Evolutionary conservation across 2,797 vertebrate species (phyloP), one percentile per base, ranked within the genome.

Genomic region (Oryzias sinensis): DNA sequence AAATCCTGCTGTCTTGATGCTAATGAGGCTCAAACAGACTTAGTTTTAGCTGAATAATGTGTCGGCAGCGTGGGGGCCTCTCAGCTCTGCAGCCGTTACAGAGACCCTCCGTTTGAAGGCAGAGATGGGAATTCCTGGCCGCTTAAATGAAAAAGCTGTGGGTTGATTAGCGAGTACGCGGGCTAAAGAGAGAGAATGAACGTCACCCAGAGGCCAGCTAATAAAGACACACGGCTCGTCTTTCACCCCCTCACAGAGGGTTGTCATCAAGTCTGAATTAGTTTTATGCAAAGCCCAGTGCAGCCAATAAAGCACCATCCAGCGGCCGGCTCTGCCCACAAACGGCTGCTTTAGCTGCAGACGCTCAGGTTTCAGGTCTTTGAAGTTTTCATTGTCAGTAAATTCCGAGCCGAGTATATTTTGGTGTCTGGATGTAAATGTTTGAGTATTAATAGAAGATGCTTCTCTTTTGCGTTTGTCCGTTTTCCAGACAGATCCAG

Each of bases 231-330:
- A 79, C 61, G 53, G 85, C 87, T 88, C 77, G 50, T 79, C 84
- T 90, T 91, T 89, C 83, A 15, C 53, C 63, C 68, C 70, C 66
- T 65, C 11, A 14, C 45, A 11, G 11, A 13, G 62, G 79, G 72
- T 81, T 90, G 87, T 90, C 89, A 91, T 88, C 84, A 42, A 86
- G 79, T 73, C 62, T 80, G 76, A 89, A 90, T 90, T 87, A 87
- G 80, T 83, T 87, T 87, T 79, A 79, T 75, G 80, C 56, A 14
- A 43, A 64, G 55, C 68, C n/a, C 47, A 87, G 77, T 61, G 61
- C 59, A 59, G 64, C 76, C 77, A 84, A 79, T 88, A 77, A 87
- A 87, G 62, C 76, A 48, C 66, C 66, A 29, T 78, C 74, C 71
- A 63, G 63, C 54, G 51, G 69, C 74, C 73, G 58, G 4, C 49